Evolutionary conservation across 2,888 invertebrate species (phyloP).

Genomic region (Agriopis leucophaearia): DNA sequence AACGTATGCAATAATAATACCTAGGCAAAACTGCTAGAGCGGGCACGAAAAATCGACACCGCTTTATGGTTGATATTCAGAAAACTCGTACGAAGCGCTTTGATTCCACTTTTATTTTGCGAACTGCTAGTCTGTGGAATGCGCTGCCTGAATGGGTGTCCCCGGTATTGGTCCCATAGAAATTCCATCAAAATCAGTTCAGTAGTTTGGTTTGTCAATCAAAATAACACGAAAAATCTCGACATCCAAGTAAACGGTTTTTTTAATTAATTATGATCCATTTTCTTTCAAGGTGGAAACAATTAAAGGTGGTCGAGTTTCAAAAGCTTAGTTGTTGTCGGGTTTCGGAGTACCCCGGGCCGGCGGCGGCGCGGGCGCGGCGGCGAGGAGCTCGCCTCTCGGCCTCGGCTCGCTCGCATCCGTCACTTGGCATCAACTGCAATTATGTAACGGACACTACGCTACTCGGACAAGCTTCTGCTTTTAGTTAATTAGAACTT

Average conservation of each 20-base stretch:
- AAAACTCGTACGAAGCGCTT: no score
- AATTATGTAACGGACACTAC: conserved; percentile 69
- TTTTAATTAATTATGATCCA: background rate
- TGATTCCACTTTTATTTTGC: no score
- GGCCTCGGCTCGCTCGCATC: conserved; percentile 59
- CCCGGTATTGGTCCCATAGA: no score
- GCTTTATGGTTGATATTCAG: no score
- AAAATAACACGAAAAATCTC: no score
- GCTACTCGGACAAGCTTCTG: conserved; percentile 49
- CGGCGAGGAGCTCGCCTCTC: conserved; percentile 11
- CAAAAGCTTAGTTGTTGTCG: conserved; percentile 30
- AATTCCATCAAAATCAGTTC: no score
- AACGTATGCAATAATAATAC: conserved; percentile 8
- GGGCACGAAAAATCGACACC: no score
- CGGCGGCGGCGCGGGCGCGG: background rate
- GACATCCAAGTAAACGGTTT: background rate
- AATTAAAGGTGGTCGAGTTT: conserved; percentile 21
- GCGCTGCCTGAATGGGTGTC: no score
- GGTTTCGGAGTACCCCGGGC: conserved; percentile 38
- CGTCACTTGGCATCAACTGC: conserved; percentile 64
- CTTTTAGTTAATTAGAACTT: conserved; percentile 47
- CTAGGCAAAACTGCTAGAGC: no score
- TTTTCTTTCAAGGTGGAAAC: conserved; percentile 6
- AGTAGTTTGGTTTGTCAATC: no score
- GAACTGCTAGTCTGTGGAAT: no score